phyloP scores from a whole-genome alignment of 2,113 vertebrate species.

The Ranitomeya imitator region DNA sequence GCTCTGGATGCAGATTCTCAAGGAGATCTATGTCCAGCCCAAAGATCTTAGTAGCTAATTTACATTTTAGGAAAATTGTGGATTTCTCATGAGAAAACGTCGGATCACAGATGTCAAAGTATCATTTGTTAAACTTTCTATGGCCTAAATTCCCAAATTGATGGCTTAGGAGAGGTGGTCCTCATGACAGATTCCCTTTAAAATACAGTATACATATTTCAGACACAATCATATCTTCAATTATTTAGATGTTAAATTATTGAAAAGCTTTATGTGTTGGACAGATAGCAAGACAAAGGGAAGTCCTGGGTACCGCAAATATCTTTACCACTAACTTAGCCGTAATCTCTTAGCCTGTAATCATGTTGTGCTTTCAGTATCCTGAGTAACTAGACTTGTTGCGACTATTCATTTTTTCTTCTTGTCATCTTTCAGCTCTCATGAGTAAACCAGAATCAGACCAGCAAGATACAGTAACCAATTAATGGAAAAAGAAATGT shows the following conservation, averaged over 20 bases:
- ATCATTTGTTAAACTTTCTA: too few relatives aligned
- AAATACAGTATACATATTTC: too few relatives aligned
- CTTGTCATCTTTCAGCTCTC: conserved; percentile 26
- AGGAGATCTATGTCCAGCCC: too few relatives aligned
- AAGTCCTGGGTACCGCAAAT: neutral
- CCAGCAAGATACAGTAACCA: conserved; percentile 1
- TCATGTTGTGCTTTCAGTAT: neutral
- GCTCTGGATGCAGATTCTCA: too few relatives aligned
- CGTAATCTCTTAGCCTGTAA: neutral
- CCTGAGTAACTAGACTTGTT: neutral
- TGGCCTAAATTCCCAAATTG: too few relatives aligned
- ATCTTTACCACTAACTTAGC: neutral
- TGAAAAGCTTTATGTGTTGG: neutral
- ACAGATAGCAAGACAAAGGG: neutral
- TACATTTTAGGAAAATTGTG: too few relatives aligned
- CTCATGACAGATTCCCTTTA: too few relatives aligned
- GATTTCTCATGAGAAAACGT: too few relatives aligned
- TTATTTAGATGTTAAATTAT: neutral
- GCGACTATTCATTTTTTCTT: conserved; percentile 6
- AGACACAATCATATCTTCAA: neutral
- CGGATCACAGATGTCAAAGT: too few relatives aligned
- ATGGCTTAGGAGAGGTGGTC: too few relatives aligned
- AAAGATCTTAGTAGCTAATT: too few relatives aligned
- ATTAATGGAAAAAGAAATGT: conserved; percentile 1
- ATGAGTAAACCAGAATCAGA: conserved; percentile 10